phyloP scores from a whole-genome alignment of 2,113 vertebrate species.

The Crotalus viridis region DNA sequence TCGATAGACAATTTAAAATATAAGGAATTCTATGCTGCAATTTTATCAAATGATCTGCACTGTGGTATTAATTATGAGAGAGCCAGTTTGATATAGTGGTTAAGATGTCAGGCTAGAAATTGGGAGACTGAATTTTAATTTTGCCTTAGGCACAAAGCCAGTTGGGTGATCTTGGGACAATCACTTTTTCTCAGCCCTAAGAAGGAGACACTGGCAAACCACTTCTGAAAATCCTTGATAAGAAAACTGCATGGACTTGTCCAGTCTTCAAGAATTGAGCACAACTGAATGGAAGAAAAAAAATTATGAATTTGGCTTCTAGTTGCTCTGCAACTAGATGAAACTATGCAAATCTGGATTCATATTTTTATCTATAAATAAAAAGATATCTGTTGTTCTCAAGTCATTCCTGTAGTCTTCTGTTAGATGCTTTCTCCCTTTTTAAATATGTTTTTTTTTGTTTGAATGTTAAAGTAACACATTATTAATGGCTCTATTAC shows the following conservation, averaged over 20 bases:
- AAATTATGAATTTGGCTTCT: neutral
- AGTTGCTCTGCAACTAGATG: neutral
- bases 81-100: too few relatives aligned
- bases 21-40: neutral
- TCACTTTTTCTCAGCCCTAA: too few relatives aligned
- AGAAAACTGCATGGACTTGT: too few relatives aligned
- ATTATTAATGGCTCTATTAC: neutral
- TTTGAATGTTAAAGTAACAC: neutral
- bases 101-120: too few relatives aligned
- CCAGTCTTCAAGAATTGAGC: too few relatives aligned
- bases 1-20: neutral
- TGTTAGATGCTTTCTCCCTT: neutral
- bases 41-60: neutral
- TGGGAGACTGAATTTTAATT: too few relatives aligned
- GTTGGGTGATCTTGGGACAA: too few relatives aligned
- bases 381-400: neutral
- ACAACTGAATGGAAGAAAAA: too few relatives aligned
- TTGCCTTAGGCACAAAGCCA: too few relatives aligned
- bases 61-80: neutral
- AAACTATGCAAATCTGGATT: neutral
- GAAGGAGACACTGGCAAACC: too few relatives aligned
- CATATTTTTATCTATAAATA: neutral
- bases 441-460: neutral
- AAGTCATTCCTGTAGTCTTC: neutral
- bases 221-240: too few relatives aligned